These are phyloP conservation scores for Steatornis caripensis DNA, from an alignment of 2,113 vertebrate genomes.

Conservation along the genomic window DNA sequence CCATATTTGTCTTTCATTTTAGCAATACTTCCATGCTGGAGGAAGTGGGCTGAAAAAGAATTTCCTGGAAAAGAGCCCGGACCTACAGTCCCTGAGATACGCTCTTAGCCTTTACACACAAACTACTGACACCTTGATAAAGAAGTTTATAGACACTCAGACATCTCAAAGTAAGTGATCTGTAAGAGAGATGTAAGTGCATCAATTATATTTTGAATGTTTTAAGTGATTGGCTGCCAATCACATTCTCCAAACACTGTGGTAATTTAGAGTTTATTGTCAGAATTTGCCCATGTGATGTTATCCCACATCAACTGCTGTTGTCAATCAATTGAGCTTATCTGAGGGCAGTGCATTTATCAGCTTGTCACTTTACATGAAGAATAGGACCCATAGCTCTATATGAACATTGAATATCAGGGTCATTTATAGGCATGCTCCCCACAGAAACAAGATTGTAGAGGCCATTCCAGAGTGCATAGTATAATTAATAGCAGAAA, in stretches of 20 bases:
- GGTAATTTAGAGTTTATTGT: background rate
- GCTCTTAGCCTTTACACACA: constrained; percentile 98
- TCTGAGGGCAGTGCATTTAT: background rate
- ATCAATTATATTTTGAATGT: background rate
- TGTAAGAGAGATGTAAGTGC: background rate
- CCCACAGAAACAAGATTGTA: background rate
- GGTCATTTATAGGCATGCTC: background rate
- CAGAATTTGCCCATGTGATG: background rate
- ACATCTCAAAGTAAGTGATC: constrained; percentile 88
- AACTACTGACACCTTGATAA: constrained; percentile 95
- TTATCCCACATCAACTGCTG: background rate
- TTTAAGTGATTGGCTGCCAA: background rate
- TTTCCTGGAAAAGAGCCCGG: constrained; percentile 95
- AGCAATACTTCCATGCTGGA: constrained; percentile 99
- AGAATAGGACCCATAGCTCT: background rate
- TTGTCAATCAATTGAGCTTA: background rate
- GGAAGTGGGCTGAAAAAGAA: constrained; percentile 97
- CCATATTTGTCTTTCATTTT: background rate
- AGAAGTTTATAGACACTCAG: constrained; percentile 97
- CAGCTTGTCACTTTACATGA: background rate
- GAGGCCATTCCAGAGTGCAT: background rate
- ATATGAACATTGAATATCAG: background rate
- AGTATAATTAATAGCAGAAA: background rate
- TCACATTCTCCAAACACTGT: background rate
- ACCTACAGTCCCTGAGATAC: constrained; percentile 92